Evolutionary conservation across 2,113 vertebrate species (phyloP).

Genomic region (Pongo pygmaeus): DNA sequence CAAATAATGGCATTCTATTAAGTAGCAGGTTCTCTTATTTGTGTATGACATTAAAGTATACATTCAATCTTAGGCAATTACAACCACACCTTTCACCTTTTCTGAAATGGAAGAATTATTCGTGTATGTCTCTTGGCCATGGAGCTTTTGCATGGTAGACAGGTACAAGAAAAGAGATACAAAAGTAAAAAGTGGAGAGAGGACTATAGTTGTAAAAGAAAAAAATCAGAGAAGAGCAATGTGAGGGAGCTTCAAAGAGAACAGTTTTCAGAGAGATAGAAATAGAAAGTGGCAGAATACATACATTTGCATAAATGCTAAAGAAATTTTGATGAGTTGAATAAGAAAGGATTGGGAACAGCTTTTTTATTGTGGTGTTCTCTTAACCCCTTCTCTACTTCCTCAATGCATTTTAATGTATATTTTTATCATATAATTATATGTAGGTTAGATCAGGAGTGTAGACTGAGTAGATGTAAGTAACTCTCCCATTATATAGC

Average conservation of each 20-base stretch:
- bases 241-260: neutral
- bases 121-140: neutral
- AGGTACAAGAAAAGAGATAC: neutral
- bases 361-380: neutral
- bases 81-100: neutral
- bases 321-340: neutral
- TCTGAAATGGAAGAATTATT: neutral
- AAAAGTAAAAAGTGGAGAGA: neutral
- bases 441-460: neutral
- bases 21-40: neutral
- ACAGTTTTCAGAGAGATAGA: neutral
- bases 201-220: neutral
- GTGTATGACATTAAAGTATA: neutral
- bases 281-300: neutral
- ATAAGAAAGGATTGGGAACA: neutral
- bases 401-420: neutral
- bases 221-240: neutral
- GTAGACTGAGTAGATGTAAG: neutral
- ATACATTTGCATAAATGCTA: neutral
- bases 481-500: neutral
- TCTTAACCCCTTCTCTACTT: neutral
- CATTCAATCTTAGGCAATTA: neutral
- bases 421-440: neutral
- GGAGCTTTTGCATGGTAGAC: neutral
- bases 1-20: neutral